Evolutionary conservation across 1,140 invertebrate genomes (phyloP), one percentile per base, ranked within the genome.

Genomic region (Drosophila sechellia): DNA sequence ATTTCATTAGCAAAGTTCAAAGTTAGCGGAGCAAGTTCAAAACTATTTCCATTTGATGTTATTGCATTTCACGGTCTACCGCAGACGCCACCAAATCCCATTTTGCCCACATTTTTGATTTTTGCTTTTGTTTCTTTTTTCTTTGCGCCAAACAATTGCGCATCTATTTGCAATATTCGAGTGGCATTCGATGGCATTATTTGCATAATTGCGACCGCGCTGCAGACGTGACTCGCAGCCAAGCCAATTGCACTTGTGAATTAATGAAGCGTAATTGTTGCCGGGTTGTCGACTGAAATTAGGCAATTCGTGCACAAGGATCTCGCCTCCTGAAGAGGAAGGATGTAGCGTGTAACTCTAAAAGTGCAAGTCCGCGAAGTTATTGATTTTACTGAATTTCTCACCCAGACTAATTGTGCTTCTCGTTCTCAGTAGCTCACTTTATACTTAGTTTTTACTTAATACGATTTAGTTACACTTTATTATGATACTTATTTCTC

Each of bases 221-320:
- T 13, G 35, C 40, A 48, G 55, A 77, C 66, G 69, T 68, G 68
- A 73, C 63, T 66, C 42, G 63, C 42, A 46, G 68, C 12, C 43
- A 20, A 71, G 78, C 69, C 75, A 77, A 77, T 89, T 84, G 79
- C 76, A 77, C 77, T 87, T 89, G 76, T 63, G 69, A 84, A 84
- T 84, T 84, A 89, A 89, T 89, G 84, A 89, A 89, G 79, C 84
- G 79, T 77, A 89, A 79, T 84, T 89, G 79, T 79, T 66, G 83
- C 64, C 48, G 17, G 53, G 70, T 49, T 70, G 56, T 65, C 68
- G 66, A 87, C 52, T 64, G 49, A 73, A 79, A 77, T 77, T 83
- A 79, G 79, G 75, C 57, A 68, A 52, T 77, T 50, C 68, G 66
- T 65, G 68, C 64, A 63, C 37, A 60, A 73, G 48, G 35, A 31